Conservation (phyloP, 2,888 invertebrate genomes). For the Troilus luridus region DNA sequence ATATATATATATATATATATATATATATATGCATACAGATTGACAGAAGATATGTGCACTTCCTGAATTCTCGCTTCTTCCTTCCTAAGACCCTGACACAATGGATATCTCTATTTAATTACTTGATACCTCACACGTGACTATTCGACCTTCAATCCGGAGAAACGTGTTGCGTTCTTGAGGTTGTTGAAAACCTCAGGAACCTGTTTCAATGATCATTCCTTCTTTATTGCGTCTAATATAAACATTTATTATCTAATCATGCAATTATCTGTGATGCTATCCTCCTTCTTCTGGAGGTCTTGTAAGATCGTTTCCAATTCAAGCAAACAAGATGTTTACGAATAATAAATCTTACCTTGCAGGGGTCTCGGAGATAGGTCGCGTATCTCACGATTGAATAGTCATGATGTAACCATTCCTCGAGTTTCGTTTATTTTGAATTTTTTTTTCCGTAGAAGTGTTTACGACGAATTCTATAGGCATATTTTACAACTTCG, state of each 20-base stretch:
- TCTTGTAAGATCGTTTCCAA: background rate
- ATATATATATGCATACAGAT: background rate
- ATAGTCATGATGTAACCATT: background rate
- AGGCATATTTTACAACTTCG: too few species aligned
- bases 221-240: constrained; percentile 1
- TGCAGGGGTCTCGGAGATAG: background rate
- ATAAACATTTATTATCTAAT: background rate
- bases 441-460: too few species aligned
- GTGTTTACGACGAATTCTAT: too few species aligned
- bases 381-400: background rate
- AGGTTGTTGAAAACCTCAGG: background rate
- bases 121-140: background rate
- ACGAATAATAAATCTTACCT: background rate
- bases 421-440: background rate
- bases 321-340: background rate
- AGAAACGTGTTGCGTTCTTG: background rate
- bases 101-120: background rate
- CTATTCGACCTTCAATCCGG: background rate
- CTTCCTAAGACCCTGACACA: background rate
- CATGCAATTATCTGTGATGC: background rate
- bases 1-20: too few species aligned
- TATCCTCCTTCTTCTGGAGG: background rate
- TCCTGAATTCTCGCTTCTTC: background rate
- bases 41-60: background rate
- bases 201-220: background rate